Percentiles rank a stretch among this genome's conserved stretches.
Conservation (phyloP, 2,797 vertebrate genomes). For the Diglossa cyanea region DNA sequence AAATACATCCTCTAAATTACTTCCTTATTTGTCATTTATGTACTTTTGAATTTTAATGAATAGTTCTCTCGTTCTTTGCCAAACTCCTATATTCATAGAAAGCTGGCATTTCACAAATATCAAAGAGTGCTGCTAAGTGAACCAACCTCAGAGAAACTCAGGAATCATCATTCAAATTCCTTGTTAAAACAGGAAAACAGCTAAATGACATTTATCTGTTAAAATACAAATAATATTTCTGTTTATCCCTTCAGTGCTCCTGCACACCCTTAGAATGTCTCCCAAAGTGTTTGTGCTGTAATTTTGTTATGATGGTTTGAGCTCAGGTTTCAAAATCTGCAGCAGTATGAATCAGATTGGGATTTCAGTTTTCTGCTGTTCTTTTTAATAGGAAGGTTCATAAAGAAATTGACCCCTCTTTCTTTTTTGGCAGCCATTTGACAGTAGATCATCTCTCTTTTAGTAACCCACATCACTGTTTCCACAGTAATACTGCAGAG, state of each 20-base stretch:
- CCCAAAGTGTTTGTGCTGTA: neutral
- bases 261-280: neutral
- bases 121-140: conserved; percentile 66
- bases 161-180: conserved; percentile 59
- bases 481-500: conserved; percentile 47
- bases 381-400: conserved; percentile 31
- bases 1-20: conserved; percentile 71
- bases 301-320: neutral
- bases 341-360: neutral
- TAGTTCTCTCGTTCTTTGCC: conserved; percentile 67
- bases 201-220: conserved; percentile 61
- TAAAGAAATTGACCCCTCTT: conserved; percentile 23
- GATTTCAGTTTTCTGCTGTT: conserved; percentile 2
- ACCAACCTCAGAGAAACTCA: conserved; percentile 66
- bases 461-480: conserved; percentile 42
- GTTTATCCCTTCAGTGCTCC: conserved; percentile 8
- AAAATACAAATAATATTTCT: conserved; percentile 50
- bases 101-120: conserved; percentile 75
- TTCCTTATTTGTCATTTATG: conserved; percentile 74
- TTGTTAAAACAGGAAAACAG: conserved; percentile 53
- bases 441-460: conserved; percentile 50
- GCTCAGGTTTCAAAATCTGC: conserved; percentile 25
- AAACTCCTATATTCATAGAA: conserved; percentile 74
- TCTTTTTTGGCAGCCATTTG: conserved; percentile 29
- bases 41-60: conserved; percentile 74